These are phyloP conservation scores for Melanargia galathea DNA, from an alignment of 2,888 invertebrate species.

Conservation along the genomic window DNA sequence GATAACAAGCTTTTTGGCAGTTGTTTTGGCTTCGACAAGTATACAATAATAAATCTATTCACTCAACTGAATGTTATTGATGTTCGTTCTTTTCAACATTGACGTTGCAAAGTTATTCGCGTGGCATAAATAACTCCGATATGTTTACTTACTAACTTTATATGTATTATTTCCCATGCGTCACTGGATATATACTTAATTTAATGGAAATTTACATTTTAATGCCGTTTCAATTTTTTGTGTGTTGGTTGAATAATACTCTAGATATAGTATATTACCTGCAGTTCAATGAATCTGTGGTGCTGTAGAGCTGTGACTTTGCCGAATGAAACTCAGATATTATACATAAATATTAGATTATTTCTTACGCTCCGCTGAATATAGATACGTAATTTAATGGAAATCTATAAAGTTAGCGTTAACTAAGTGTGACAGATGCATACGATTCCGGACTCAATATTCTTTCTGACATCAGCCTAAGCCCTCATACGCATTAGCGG, in stretches of 20 bases:
- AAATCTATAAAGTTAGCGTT: not conserved
- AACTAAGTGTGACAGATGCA: not conserved
- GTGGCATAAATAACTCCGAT: constrained; percentile 6
- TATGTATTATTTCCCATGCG: constrained; percentile 16
- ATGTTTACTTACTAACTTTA: constrained; percentile 14
- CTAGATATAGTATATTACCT: not conserved
- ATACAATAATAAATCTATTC: not conserved
- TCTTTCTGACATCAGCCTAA: not conserved
- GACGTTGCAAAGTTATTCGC: constrained; percentile 4
- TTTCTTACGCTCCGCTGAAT: not conserved
- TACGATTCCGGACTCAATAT: not conserved
- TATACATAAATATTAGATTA: not conserved
- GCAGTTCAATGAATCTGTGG: not conserved
- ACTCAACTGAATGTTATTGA: not conserved
- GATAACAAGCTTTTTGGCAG: no score
- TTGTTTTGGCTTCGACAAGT: no score
- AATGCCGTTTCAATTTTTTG: not conserved
- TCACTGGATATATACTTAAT: constrained; percentile 14
- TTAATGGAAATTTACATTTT: not conserved
- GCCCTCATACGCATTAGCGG: no score
- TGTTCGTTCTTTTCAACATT: not conserved
- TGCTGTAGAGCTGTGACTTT: not conserved
- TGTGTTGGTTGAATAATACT: not conserved
- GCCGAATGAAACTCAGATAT: not conserved
- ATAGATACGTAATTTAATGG: not conserved